Conservation (phyloP, 2,113 vertebrate species). For the Leptodactylus fuscus region DNA sequence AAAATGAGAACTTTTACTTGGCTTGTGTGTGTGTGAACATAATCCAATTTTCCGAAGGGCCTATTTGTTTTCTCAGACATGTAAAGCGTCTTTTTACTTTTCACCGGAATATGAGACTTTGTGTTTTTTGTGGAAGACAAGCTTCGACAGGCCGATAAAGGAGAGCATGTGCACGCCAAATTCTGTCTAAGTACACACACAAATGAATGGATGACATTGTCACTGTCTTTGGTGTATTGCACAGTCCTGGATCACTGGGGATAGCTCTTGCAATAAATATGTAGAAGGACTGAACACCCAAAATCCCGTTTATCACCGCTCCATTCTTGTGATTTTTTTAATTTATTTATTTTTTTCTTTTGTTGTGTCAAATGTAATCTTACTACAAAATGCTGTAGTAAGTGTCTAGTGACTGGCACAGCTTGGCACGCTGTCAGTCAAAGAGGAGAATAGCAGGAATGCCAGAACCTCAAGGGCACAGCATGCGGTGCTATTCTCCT, state of each 20-base stretch:
- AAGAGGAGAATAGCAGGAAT: neutral
- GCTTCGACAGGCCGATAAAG: neutral
- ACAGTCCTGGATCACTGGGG: neutral
- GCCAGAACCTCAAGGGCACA: neutral
- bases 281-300: neutral
- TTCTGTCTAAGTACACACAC: neutral
- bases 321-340: no score
- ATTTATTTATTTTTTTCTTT: no score
- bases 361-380: no score
- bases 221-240: neutral
- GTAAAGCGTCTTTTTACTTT: neutral
- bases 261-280: no score
- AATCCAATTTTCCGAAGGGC: neutral
- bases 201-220: neutral
- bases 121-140: slow-evolving; percentile 1
- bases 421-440: neutral
- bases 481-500: neutral
- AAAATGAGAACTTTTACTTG: slow-evolving; percentile 11
- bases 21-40: slow-evolving; percentile 5
- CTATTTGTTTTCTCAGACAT: slow-evolving; percentile 7
- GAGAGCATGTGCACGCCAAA: neutral
- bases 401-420: neutral
- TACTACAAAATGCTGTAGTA: neutral
- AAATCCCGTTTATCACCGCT: neutral
- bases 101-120: neutral